Conservation (phyloP, 2,797 vertebrate genomes). For the Hoplostethus mediterraneus region DNA sequence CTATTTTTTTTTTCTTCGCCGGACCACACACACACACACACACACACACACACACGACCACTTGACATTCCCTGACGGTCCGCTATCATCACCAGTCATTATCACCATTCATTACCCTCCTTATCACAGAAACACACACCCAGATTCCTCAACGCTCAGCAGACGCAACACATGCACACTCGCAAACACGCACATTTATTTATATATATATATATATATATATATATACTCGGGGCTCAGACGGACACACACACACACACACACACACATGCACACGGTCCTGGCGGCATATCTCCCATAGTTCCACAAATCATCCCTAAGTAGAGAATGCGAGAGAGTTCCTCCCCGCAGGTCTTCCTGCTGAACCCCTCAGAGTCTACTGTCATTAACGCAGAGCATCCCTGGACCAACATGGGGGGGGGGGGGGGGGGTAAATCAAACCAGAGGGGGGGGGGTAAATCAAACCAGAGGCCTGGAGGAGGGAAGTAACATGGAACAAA, state of each 20-base stretch:
- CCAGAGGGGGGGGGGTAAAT: slow-evolving; percentile 48
- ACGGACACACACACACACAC: slow-evolving; percentile 10
- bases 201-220: slow-evolving; percentile 32
- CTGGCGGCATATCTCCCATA: slow-evolving; percentile 39
- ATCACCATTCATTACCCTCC: slow-evolving; percentile 56
- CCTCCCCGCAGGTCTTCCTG: slow-evolving; percentile 25
- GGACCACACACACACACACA: slow-evolving; percentile 22
- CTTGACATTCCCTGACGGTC: slow-evolving; percentile 42
- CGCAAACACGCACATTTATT: slow-evolving; percentile 35
- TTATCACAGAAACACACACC: slow-evolving; percentile 72
- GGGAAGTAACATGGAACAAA: slow-evolving; percentile 48
- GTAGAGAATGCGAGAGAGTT: slow-evolving; percentile 36
- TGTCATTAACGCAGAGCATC: slow-evolving; percentile 48
- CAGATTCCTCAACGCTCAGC: slow-evolving; percentile 57
- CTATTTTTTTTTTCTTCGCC: slow-evolving; percentile 45
- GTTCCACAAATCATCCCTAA: slow-evolving; percentile 58
- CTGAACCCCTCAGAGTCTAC: slow-evolving; percentile 14
- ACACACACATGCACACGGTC: slow-evolving; percentile 25
- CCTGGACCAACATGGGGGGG: slow-evolving; percentile 48
- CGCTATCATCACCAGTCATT: slow-evolving; percentile 46
- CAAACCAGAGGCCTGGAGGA: slow-evolving; percentile 47
- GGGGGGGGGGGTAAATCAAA: slow-evolving; percentile 54
- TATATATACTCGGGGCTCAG: slow-evolving; percentile 3
- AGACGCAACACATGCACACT: slow-evolving; percentile 34
- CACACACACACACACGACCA: slow-evolving; percentile 24